Evolutionary conservation across 2,888 invertebrate genomes (phyloP), one percentile per base, ranked within the genome.

Genomic region (Iselma pallidipennis): DNA sequence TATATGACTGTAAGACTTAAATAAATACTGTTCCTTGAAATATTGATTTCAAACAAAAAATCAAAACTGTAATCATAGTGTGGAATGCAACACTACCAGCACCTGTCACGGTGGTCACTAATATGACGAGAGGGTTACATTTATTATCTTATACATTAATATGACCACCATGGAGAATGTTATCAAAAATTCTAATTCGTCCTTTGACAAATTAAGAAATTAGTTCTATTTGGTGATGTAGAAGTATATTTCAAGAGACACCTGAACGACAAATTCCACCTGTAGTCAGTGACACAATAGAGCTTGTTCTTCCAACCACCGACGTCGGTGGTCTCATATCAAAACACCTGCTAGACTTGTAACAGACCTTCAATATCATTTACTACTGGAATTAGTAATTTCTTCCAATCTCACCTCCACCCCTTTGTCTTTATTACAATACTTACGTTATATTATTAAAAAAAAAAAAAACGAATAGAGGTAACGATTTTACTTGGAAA

Each of bases 271-370:
- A 52, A 60, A 59, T 65, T 68, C 67, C 69, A 71, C 69, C 69
- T 67, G 69, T 69, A 63, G 56, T 61, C 65, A 67, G 57, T 71
- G 70, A 70, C 65, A 68, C 68, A 69, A 71, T 70, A 37, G 16
- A 67, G 68, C 59, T 66, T 65, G 64, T 66, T 59, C 66, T 57
- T 65, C n/a, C 60, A 29, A 60, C 53, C 26, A 49, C 55, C 42
- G 33, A 28, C 54, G 66, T 59, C 68, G 72, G 70, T 71, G 72
- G 70, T 69, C 66, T 57, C 28, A 45, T 64, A 66, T 69, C 65
- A 63, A 68, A 61, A 63, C 69, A 70, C 70, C 72, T 69, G 72
- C 69, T 61, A 66, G 56, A n/a, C n/a, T n/a, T n/a, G n/a, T 53
- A 49, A 57, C 37, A 37, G 16, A 37, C 16, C 16, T 37, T 9